Evolutionary conservation across 1,140 invertebrate genomes (phyloP), one percentile per base, ranked within the genome.

Genomic region (Drosophila pectinifera): DNA sequence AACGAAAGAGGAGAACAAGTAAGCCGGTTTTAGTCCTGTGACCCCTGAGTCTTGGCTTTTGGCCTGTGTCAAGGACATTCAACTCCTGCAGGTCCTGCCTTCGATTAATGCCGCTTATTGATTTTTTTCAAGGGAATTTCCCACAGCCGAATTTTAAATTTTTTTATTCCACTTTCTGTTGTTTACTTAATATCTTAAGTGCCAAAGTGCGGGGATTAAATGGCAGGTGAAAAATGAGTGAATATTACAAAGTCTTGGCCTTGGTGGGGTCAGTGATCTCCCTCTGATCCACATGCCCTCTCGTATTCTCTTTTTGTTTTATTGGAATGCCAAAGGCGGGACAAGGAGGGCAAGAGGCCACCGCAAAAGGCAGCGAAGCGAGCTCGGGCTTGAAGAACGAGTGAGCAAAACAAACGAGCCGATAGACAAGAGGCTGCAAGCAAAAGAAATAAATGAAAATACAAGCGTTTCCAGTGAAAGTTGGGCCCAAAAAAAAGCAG

Each of bases 41-140:
- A 70, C 57, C 62, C 54, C 59, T 59, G 58, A 42, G 38, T 31
- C 45, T 69, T 42, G 36, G 41, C 51, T 68, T 56, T 56, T 68
- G 67, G 63, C 64, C 64, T 42, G 64, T 76, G 64, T 78, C 78
- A 89, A 89, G 84, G 80, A 80, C 85, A 88, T 84, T 84, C 57
- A 80, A 80, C 68, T 69, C 49, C 49, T 31, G 24, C 41, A 22
- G 49, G 24, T 20, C 20, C 41, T 48, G 36, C 39, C 55, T 75
- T 79, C 63, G 43, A 54, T 57, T 49, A 55, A 24, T 62, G 49
- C 42, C 10, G 39, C 39, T 49, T 82, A 82, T 82, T 64, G 69
- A 75, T 86, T 85, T 70, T 67, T 38, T 20, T 14, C 22, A 53
- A 53, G 34, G 49, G 13, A 53, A 36, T 51, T 26, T 38, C 13